Evolutionary conservation across 2,113 vertebrate species (phyloP).

Genomic region (Scomber scombrus): DNA sequence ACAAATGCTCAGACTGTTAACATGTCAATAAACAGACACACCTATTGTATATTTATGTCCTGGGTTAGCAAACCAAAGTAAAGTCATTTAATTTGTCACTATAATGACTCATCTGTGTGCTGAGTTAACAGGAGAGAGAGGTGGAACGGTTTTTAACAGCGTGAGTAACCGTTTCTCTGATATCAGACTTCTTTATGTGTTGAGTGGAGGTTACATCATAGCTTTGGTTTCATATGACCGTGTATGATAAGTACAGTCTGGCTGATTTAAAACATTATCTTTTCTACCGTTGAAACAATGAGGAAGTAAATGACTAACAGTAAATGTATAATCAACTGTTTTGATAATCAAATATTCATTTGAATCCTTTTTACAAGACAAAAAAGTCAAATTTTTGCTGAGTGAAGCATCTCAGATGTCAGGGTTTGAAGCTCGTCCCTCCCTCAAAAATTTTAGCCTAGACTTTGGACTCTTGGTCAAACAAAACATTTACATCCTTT

Average conservation of each 20-base stretch:
- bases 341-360: too few species aligned
- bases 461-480: too few species aligned
- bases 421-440: too few species aligned
- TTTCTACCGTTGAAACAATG: neutral
- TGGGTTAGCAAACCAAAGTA: neutral
- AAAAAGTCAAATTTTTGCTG: too few species aligned
- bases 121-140: neutral
- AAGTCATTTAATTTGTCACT: constrained; percentile 21
- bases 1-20: neutral
- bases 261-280: neutral
- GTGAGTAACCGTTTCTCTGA: constrained; percentile 1
- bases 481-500: too few species aligned
- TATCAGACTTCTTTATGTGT: neutral
- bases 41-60: neutral
- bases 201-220: neutral
- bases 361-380: too few species aligned
- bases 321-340: too few species aligned
- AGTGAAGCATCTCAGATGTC: too few species aligned
- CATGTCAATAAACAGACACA: constrained; percentile 41
- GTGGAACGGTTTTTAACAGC: neutral
- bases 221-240: neutral
- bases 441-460: too few species aligned
- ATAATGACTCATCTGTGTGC: constrained; percentile 4
- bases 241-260: neutral
- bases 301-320: too few species aligned